Evolutionary conservation across 2,888 invertebrate genomes (phyloP).

Genomic region (Stomorhina lunata): DNA sequence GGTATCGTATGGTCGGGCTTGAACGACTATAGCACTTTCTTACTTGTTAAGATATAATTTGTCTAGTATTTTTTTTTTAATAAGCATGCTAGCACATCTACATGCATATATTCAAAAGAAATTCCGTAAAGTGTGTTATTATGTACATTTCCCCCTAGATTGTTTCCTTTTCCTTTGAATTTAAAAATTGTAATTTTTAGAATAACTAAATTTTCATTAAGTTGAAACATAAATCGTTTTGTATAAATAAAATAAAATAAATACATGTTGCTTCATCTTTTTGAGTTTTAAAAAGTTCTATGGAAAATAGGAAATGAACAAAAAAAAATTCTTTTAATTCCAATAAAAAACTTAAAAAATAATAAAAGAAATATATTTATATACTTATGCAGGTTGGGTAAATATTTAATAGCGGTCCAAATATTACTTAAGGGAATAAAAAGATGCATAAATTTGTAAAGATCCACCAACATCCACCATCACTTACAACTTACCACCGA

Average conservation of each 20-base stretch:
- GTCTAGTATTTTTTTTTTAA: too few relatives aligned
- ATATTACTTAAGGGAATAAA: constrained; percentile 50
- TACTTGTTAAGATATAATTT: too few relatives aligned
- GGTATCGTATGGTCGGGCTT: too few relatives aligned
- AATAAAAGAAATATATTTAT: constrained; percentile 26
- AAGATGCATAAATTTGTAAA: neutral
- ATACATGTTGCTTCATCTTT: constrained; percentile 28
- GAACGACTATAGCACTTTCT: too few relatives aligned
- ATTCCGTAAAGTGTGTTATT: too few relatives aligned
- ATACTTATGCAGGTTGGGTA: too few relatives aligned
- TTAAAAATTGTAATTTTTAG: constrained; percentile 57
- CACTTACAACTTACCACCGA: too few relatives aligned
- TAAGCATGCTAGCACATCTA: too few relatives aligned
- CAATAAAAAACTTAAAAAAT: neutral
- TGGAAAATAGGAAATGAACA: neutral
- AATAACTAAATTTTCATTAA: constrained; percentile 55
- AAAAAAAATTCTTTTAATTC: too few relatives aligned
- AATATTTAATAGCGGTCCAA: constrained; percentile 49
- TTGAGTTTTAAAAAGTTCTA: constrained; percentile 9
- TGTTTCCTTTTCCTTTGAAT: too few relatives aligned
- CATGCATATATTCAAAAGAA: too few relatives aligned
- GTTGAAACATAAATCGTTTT: constrained; percentile 59
- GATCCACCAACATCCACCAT: neutral
- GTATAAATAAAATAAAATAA: constrained; percentile 12
- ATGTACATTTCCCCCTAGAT: too few relatives aligned